Conservation (phyloP, 1,140 invertebrate genomes). For the Drosophila tropicalis region DNA sequence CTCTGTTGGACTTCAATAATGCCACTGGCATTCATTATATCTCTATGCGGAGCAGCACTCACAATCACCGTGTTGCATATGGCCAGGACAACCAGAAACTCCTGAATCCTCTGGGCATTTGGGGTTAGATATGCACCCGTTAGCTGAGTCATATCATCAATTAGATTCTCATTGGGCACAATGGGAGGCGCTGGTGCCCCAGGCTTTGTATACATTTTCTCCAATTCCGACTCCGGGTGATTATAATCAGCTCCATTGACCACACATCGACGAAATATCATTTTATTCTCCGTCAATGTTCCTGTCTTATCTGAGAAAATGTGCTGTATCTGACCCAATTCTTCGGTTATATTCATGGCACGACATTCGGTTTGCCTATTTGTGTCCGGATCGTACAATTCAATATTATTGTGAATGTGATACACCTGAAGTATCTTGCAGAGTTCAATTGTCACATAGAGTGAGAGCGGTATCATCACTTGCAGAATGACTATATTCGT, state of each 20-base stretch:
- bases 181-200: constrained; percentile 85
- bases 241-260: constrained; percentile 95
- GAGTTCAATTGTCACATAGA: constrained; percentile 98
- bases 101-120: constrained; percentile 87
- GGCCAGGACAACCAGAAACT: constrained; percentile 96
- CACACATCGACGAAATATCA: constrained; percentile 96
- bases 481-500: constrained; percentile 98
- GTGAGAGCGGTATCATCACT: constrained; percentile 98
- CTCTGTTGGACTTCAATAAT: constrained; percentile 85
- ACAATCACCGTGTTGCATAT: constrained; percentile 99
- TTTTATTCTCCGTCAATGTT: constrained; percentile 98
- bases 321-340: constrained; percentile 97
- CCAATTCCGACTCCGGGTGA: constrained; percentile 88
- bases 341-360: constrained; percentile 98
- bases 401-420: constrained; percentile 95
- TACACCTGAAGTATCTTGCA: constrained; percentile 98
- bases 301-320: constrained; percentile 99
- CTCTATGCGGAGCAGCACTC: constrained; percentile 93
- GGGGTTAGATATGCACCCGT: constrained; percentile 69
- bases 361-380: constrained; percentile 96
- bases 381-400: constrained; percentile 92
- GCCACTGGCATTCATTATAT: constrained; percentile 93
- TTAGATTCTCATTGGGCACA: constrained; percentile 87
- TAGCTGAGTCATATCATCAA: constrained; percentile 86
- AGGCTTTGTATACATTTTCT: constrained; percentile 84